These are phyloP conservation scores for Portunus trituberculatus DNA, from an alignment of 1,140 invertebrate species.

Conservation along the genomic window DNA sequence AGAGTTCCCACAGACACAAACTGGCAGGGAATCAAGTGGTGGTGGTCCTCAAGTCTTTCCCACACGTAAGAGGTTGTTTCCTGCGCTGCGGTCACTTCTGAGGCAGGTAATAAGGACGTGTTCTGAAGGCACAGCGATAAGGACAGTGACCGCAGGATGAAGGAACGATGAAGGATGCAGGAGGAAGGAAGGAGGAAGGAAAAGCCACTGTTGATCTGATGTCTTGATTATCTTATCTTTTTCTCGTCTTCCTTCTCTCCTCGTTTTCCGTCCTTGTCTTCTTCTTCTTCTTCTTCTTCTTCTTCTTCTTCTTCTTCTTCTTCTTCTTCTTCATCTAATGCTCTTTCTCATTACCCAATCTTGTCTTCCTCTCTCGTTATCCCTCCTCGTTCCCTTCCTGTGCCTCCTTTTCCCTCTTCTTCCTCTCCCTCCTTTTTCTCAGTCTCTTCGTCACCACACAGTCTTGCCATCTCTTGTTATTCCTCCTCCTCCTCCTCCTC, in stretches of 20 bases:
- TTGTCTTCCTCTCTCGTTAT: not conserved
- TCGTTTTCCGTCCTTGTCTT: not conserved
- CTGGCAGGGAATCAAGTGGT: too few species aligned
- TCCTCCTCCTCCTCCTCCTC: not conserved
- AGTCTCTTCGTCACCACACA: not conserved
- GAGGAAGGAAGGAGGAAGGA: too few species aligned
- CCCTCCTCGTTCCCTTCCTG: not conserved
- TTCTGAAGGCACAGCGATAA: not conserved
- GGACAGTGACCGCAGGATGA: not conserved
- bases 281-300: not conserved
- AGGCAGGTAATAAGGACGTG: not conserved
- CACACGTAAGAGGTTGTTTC: not conserved
- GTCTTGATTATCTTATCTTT: not conserved
- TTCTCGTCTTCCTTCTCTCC: not conserved
- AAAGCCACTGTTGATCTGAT: not conserved
- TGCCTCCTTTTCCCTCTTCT: not conserved
- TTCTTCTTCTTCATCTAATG: not conserved
- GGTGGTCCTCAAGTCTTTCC: not conserved
- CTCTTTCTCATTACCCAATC: not conserved
- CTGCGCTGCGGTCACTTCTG: not conserved
- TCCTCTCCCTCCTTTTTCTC: too few species aligned
- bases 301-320: not conserved
- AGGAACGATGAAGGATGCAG: not conserved
- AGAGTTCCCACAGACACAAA: too few species aligned
- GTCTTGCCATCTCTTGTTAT: not conserved